These are phyloP conservation scores for Mycalesis mineus DNA, from an alignment of 2,888 invertebrate genomes.

Conservation along the genomic window DNA sequence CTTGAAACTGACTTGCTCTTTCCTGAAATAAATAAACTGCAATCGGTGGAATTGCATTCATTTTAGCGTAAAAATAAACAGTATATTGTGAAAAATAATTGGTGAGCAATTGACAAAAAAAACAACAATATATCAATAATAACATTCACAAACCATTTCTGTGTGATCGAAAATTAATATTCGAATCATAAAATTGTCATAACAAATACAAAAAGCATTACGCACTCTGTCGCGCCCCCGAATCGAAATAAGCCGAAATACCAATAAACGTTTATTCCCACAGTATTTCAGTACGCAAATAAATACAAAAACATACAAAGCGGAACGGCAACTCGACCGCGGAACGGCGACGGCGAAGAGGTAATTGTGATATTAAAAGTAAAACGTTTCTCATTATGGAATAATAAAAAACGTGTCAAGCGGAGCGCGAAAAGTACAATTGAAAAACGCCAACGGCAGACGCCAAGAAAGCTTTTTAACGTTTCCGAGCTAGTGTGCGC, in stretches of 20 bases:
- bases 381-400: slow-evolving; percentile 35
- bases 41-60: no score
- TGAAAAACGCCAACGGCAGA: slow-evolving; percentile 21
- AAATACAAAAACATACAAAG: slow-evolving; percentile 6
- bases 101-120: background rate
- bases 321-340: slow-evolving; percentile 3
- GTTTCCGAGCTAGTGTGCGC: background rate
- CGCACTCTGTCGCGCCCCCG: slow-evolving; percentile 2
- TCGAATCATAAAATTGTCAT: slow-evolving; percentile 9
- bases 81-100: background rate
- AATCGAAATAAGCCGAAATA: slow-evolving; percentile 8
- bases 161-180: slow-evolving; percentile 3
- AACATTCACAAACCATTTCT: background rate
- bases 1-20: no score
- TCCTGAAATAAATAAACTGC: no score
- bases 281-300: slow-evolving; percentile 1
- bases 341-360: background rate
- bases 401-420: slow-evolving; percentile 32
- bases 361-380: slow-evolving; percentile 35
- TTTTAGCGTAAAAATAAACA: no score
- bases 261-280: slow-evolving; percentile 6
- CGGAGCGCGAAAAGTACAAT: slow-evolving; percentile 26
- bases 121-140: background rate
- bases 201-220: slow-evolving; percentile 8
- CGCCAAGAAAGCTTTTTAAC: slow-evolving; percentile 10